A percentile compares a stretch with the other conserved stretches of the same genome.
phyloP scores from a whole-genome alignment of 2,113 vertebrate species.

The Drymodes brunneopygia region DNA sequence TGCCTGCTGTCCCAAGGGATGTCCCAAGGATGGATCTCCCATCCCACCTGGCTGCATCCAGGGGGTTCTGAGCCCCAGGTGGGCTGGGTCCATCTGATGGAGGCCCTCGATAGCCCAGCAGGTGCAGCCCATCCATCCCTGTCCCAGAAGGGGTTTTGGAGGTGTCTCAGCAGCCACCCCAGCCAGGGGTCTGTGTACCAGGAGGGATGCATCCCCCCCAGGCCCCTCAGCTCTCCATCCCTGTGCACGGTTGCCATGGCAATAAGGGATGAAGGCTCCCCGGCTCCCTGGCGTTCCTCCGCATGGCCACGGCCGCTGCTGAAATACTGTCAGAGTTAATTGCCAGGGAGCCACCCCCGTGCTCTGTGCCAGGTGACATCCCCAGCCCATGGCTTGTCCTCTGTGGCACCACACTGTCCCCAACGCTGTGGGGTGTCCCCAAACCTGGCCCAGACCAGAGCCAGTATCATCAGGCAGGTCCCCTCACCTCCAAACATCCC shows the following conservation, averaged over 20 bases:
- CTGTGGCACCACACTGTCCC: fast-evolving
- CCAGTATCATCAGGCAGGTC: not conserved
- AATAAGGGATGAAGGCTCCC: not conserved
- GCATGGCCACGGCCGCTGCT: not conserved
- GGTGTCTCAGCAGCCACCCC: not conserved
- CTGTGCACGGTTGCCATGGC: slow-evolving; percentile 18
- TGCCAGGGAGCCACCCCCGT: not conserved
- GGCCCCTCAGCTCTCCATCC: not conserved
- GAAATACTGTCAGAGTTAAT: not conserved
- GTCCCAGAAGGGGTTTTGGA: not conserved
- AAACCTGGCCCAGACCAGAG: not conserved
- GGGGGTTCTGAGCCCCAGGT: fast-evolving
- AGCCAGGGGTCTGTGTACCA: fast-evolving
- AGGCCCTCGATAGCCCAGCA: not conserved
- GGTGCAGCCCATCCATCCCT: not conserved
- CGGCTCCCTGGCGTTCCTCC: not conserved
- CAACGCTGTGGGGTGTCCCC: not conserved
- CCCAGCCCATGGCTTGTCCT: not conserved
- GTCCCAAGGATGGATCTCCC: not conserved
- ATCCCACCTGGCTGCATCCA: not conserved
- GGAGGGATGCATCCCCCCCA: not conserved
- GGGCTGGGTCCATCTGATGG: too few relatives aligned
- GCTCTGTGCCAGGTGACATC: fast-evolving
- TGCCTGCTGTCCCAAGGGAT: not conserved
- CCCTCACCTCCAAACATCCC: fast-evolving